Base-by-base conservation (phyloP, 2,888 invertebrate genomes). In the Eutolmus rufibarbis region DNA sequence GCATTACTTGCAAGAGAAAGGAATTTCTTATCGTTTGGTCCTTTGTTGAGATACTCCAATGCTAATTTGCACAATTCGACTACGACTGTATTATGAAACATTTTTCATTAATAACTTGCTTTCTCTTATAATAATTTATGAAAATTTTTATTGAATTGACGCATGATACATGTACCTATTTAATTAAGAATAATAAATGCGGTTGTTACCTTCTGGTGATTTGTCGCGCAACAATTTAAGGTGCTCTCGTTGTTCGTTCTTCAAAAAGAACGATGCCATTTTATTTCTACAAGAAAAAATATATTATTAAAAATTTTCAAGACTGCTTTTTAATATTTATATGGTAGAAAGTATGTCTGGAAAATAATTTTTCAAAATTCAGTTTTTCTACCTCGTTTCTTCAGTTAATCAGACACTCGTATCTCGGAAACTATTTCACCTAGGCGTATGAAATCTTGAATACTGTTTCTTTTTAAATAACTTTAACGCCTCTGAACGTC, bases 21-120 rank as follows among this genome's bases (percentile, higher is more conserved):
- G 89, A 95, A 95, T 28, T 94, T 91, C 89, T 94, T 94, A 16
- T 92, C 90, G 90, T 95, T 94, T 12, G 94, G 94, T 0, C 95
- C 95, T 90, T 94, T 94, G 37, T 94, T 93, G 19, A 95, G 90
- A 90, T 94, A 95, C 89, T 95, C 95, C 66, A 94, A 92, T 4
- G 95, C 94, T 77, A 94, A 91, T 91, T 95, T 95, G 90, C 95
- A 95, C 89, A 95, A 94, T 90, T 95, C 95, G 76, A 94, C 93
- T 0, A 95, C 91, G 89, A 95, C 95, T 93, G 74, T 14, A 74
- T 56, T 19, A 5, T 28, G 16, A 46, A 46, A 16, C 16, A 31
- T 28, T 84, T 66, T 19, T 23, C 16, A 16, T 74, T 74, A 43
- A 23, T 12, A 51, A 43, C 14, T 43, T 40, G 40, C 8, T 37